Evolutionary conservation across 2,888 invertebrate genomes (phyloP).

Genomic region (Nephrotoma flavescens): DNA sequence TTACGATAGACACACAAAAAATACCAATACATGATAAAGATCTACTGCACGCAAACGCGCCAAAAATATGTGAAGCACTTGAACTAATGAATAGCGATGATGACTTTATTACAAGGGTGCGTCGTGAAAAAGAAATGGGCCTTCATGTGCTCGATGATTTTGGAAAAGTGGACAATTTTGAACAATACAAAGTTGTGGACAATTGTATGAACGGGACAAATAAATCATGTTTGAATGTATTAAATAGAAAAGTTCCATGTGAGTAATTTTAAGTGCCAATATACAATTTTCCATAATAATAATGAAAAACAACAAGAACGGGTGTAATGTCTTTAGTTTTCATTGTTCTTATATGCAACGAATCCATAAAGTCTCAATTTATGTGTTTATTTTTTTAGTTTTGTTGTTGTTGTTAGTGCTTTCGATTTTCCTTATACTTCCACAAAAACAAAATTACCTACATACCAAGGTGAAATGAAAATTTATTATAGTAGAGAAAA

Average conservation of each 20-base stretch:
- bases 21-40: constrained; percentile 2
- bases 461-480: not conserved
- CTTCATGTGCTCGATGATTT: constrained; percentile 15
- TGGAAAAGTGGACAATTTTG: constrained; percentile 14
- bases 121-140: constrained; percentile 5
- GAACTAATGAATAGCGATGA: not conserved
- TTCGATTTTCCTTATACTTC: not conserved
- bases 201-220: constrained; percentile 17
- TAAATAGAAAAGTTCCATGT: constrained; percentile 22
- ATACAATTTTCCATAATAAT: not conserved
- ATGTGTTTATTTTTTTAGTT: not conserved
- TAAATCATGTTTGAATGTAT: constrained; percentile 21
- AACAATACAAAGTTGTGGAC: constrained; percentile 16
- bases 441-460: not conserved
- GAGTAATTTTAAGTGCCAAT: not conserved
- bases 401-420: not conserved
- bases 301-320: not conserved
- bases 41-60: not conserved
- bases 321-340: not conserved
- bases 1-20: constrained; percentile 14
- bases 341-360: not conserved
- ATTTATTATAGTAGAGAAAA: not conserved
- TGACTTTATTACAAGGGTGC: not conserved
- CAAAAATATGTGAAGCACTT: not conserved
- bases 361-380: not conserved